Conservation (phyloP, 2,888 invertebrate species). For the Petrolisthes manimaculis region DNA sequence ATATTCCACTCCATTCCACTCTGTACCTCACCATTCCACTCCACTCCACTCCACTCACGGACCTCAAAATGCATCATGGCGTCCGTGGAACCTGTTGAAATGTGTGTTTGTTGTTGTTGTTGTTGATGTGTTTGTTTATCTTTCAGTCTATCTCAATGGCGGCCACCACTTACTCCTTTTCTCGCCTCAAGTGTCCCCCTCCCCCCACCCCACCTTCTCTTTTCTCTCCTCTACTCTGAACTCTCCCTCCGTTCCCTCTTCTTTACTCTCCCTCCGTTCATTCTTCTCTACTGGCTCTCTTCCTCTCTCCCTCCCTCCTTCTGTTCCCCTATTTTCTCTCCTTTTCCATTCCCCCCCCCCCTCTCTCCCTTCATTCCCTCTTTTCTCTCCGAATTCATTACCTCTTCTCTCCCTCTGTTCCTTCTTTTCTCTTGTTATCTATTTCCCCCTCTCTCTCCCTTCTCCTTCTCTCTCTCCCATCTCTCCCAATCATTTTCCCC, state of each 20-base stretch:
- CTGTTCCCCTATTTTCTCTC: neutral
- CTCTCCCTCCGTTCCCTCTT: neutral
- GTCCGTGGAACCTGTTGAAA: too few species aligned
- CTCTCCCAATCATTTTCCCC: neutral
- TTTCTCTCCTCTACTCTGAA: too few species aligned
- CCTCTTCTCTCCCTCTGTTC: neutral
- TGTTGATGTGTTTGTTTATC: too few species aligned
- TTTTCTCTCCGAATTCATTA: neutral
- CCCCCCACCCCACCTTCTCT: too few species aligned
- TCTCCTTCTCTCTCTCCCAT: neutral
- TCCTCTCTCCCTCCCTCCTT: neutral
- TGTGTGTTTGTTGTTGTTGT: too few species aligned
- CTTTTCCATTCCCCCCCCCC: neutral
- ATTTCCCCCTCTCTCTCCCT: neutral
- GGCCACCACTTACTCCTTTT: too few species aligned
- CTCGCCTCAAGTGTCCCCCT: too few species aligned
- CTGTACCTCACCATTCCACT: neutral
- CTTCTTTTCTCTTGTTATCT: neutral
- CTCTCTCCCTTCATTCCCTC: neutral
- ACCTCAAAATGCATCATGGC: too few species aligned
- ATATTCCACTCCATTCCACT: neutral
- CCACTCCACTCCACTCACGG: too few species aligned
- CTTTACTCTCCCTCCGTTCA: neutral
- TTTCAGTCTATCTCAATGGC: too few species aligned
- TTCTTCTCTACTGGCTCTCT: too few species aligned